phyloP scores from a whole-genome alignment of 2,888 invertebrate species.

The Tubulanus polymorphus region DNA sequence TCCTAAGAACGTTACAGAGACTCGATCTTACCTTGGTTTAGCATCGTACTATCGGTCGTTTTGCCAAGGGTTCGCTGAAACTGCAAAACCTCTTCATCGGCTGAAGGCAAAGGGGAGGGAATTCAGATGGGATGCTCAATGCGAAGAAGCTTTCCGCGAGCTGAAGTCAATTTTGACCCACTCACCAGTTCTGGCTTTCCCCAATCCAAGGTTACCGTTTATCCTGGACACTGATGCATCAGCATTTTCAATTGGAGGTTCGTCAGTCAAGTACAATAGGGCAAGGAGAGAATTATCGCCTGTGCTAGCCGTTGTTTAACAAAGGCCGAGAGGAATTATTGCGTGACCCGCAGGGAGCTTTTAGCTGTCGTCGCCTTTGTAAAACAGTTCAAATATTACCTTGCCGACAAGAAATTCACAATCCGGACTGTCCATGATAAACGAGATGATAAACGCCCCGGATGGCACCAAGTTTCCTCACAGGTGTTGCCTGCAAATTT shows the following conservation, averaged over 20 bases:
- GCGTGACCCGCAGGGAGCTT: conserved; percentile 7
- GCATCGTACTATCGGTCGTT: conserved; percentile 20
- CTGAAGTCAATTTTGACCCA: conserved; percentile 3
- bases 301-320: conserved; percentile 3
- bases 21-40: conserved; percentile 18
- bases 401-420: conserved; percentile 10
- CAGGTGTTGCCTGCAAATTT: too few relatives aligned
- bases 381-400: conserved; percentile 2
- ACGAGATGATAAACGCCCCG: too few relatives aligned
- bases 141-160: conserved; percentile 6
- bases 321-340: conserved; percentile 8
- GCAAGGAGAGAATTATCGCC: background rate
- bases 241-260: conserved; percentile 11
- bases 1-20: conserved; percentile 13
- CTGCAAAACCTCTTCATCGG: conserved; percentile 18
- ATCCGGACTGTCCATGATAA: conserved; percentile 17
- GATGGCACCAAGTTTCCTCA: too few relatives aligned
- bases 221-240: conserved; percentile 14
- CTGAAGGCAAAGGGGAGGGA: conserved; percentile 6
- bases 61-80: conserved; percentile 18
- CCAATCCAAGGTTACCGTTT: conserved; percentile 7
- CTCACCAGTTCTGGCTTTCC: conserved; percentile 11
- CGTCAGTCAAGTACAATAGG: conserved; percentile 5
- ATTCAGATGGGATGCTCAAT: conserved; percentile 14
- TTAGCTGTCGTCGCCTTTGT: background rate